A percentile compares a stretch with the other conserved stretches of the same genome.
Conservation (phyloP, 2,797 vertebrate genomes). For the Sebastes diploproa region DNA sequence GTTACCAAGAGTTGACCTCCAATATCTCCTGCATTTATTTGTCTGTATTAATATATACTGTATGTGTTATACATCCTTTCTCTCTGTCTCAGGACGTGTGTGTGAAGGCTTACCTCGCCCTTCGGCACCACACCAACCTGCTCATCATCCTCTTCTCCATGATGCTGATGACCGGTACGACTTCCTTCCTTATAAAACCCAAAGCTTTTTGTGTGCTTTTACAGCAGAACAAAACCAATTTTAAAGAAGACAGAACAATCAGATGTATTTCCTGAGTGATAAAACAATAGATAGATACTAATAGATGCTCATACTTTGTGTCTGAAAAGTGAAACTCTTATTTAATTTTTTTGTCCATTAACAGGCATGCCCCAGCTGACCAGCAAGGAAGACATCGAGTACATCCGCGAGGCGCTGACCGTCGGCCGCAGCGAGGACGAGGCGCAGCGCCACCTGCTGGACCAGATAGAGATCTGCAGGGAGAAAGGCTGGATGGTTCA, state of each 20-base stretch:
- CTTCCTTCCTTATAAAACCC: slow-evolving; percentile 22
- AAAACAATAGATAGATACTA: background rate
- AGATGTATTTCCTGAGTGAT: background rate
- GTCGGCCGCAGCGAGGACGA: slow-evolving; percentile 92
- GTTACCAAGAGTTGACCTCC: too few species aligned
- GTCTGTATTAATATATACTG: background rate
- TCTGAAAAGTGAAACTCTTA: background rate
- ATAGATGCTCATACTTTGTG: background rate
- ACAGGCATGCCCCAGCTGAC: slow-evolving; percentile 97
- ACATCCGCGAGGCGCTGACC: slow-evolving; percentile 94
- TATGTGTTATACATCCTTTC: background rate
- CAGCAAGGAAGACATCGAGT: slow-evolving; percentile 97
- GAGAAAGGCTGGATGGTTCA: slow-evolving; percentile 99
- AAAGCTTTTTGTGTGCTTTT: background rate
- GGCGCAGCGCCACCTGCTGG: slow-evolving; percentile 94
- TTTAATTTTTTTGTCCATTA: rapidly evolving
- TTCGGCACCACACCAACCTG: slow-evolving; percentile 96
- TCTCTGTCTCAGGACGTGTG: slow-evolving; percentile 86
- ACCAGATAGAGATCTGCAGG: slow-evolving; percentile 98
- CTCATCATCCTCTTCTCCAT: slow-evolving; percentile 99
- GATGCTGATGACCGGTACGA: slow-evolving; percentile 93
- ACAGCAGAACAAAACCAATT: background rate
- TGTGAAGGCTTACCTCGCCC: slow-evolving; percentile 94
- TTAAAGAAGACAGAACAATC: background rate
- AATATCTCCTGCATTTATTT: background rate